Percentiles rank a stretch among this genome's conserved stretches.
Evolutionary conservation across 2,113 vertebrate genomes (phyloP).

Genomic region (Tenrec ecaudatus): DNA sequence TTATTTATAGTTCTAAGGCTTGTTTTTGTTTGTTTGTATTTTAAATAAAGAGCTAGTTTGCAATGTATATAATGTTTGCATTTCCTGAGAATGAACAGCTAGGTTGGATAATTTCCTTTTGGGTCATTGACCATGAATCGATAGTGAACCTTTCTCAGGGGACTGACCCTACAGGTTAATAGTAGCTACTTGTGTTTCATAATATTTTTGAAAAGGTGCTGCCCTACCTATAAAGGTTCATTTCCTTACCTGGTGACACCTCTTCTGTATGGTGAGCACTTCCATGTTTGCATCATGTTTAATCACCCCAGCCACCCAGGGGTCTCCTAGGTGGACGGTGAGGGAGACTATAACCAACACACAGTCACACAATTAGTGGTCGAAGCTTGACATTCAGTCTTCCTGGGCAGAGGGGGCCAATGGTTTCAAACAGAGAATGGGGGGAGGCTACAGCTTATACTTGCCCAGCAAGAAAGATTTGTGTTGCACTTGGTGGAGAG

Average conservation of each 20-base stretch:
- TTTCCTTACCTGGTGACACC: not conserved
- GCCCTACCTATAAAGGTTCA: not conserved
- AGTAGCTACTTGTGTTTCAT: not conserved
- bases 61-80: not conserved
- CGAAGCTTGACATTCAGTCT: not conserved
- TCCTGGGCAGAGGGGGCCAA: not conserved
- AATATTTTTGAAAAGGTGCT: constrained; percentile 6
- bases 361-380: not conserved
- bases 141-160: constrained; percentile 37
- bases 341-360: not conserved
- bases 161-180: not conserved
- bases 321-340: not conserved
- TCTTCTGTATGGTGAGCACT: not conserved
- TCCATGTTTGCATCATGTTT: not conserved
- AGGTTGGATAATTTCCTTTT: too few species aligned
- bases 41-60: constrained; percentile 6
- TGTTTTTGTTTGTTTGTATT: constrained; percentile 3
- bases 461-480: not conserved
- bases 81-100: not conserved
- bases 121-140: too few species aligned
- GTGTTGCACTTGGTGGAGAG: not conserved
- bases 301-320: not conserved
- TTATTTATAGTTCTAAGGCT: constrained; percentile 57
- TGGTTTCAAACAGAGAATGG: not conserved
- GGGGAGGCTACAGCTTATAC: not conserved